Percentiles rank a stretch among this genome's conserved stretches.
Evolutionary conservation across 2,113 vertebrate genomes (phyloP).

Genomic region (Phyllostomus hastatus): DNA sequence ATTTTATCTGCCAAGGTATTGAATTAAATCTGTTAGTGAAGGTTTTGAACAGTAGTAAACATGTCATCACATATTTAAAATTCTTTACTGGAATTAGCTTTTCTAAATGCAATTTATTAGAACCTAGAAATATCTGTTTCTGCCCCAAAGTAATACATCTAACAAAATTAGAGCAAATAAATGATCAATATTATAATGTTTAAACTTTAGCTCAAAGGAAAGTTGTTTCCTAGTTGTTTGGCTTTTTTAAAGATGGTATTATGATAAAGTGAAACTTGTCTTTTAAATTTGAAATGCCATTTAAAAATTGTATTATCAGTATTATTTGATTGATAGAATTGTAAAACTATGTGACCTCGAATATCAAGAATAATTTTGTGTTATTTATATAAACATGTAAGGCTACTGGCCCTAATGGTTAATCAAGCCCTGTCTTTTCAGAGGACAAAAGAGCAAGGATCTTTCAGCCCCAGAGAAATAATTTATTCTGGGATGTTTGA

Average conservation of each 20-base stretch:
- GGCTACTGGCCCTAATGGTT: neutral
- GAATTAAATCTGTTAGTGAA: no score
- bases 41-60: neutral
- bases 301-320: neutral
- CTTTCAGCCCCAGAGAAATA: neutral
- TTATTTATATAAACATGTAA: neutral
- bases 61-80: accelerated
- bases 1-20: neutral
- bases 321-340: neutral
- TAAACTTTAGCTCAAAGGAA: neutral
- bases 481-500: conserved; percentile 3
- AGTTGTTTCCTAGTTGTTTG: neutral
- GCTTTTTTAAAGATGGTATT: neutral
- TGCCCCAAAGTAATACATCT: neutral
- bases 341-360: neutral
- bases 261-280: neutral
- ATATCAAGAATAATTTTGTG: neutral
- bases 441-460: neutral
- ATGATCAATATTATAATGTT: neutral
- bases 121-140: neutral
- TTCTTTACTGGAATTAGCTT: neutral
- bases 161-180: neutral
- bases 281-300: neutral
- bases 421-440: neutral
- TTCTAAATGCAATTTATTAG: neutral